Conservation (phyloP, 1,140 invertebrate genomes). For the Drosophila chauvacae region DNA sequence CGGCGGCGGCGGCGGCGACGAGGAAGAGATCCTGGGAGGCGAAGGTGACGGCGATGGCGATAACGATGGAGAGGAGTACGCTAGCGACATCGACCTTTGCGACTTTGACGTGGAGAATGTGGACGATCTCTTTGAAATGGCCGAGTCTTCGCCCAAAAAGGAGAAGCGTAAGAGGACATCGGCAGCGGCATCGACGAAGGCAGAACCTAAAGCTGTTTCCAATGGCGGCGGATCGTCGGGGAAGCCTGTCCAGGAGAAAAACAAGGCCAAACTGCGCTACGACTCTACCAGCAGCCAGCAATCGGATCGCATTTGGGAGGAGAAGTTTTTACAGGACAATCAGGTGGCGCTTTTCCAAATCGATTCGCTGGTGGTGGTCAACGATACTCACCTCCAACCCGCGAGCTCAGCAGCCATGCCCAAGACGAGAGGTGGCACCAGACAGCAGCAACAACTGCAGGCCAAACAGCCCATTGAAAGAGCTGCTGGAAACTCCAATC, state of each 20-base stretch:
- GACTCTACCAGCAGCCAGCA: constrained; percentile 61
- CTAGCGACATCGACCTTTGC: constrained; percentile 77
- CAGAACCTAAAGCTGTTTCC: constrained; percentile 18
- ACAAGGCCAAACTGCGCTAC: constrained; percentile 52
- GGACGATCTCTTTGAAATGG: constrained; percentile 85
- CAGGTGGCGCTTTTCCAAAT: constrained; percentile 59
- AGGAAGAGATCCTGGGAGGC: constrained; percentile 49
- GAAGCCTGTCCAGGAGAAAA: constrained; percentile 39
- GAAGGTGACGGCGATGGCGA: constrained; percentile 33
- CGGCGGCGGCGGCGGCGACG: constrained; percentile 21
- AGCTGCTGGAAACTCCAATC: constrained; percentile 2
- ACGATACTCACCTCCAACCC: constrained; percentile 49
- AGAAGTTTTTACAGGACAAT: constrained; percentile 63
- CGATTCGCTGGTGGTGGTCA: constrained; percentile 74
- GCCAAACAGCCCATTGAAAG: constrained; percentile 13
- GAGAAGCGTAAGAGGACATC: constrained; percentile 51
- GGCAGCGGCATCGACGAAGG: background rate
- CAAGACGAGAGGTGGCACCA: constrained; percentile 35
- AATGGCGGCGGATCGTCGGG: constrained; percentile 32
- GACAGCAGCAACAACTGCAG: constrained; percentile 18
- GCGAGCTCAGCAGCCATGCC: constrained; percentile 20
- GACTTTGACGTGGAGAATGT: constrained; percentile 78
- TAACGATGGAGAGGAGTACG: constrained; percentile 53
- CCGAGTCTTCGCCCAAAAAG: constrained; percentile 72
- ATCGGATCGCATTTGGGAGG: constrained; percentile 76